Percentiles rank a stretch among this genome's conserved stretches.
These are phyloP conservation scores for Antheraea yamamai DNA, from an alignment of 2,888 invertebrate genomes.

Conservation along the genomic window DNA sequence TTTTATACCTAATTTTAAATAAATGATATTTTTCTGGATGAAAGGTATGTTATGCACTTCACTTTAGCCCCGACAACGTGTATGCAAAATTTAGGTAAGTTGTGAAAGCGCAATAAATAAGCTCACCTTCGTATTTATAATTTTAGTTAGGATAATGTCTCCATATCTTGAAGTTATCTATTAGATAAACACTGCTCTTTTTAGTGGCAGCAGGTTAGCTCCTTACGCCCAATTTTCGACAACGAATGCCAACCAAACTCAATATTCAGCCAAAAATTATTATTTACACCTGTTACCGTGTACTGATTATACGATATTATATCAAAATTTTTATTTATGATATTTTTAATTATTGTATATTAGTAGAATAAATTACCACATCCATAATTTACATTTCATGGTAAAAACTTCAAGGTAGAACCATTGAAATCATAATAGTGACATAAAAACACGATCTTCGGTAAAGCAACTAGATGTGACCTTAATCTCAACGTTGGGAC, in stretches of 20 bases:
- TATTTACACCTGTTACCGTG: not conserved
- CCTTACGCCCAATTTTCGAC: not conserved
- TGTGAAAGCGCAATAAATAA: too few species aligned
- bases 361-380: slow-evolving; percentile 30
- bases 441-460: slow-evolving; percentile 71
- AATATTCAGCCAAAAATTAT: not conserved
- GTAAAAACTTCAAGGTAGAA: slow-evolving; percentile 30
- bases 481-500: slow-evolving; percentile 72
- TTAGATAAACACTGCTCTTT: not conserved
- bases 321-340: too few species aligned
- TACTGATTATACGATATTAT: too few species aligned
- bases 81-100: too few species aligned
- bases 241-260: not conserved
- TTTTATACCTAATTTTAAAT: too few species aligned
- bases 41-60: too few species aligned
- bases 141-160: too few species aligned
- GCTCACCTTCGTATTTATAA: too few species aligned
- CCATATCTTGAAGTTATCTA: not conserved
- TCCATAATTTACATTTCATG: slow-evolving; percentile 33
- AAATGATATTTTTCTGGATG: too few species aligned
- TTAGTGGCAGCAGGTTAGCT: not conserved
- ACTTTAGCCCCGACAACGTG: too few species aligned
- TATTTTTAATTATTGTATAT: not conserved
- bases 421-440: slow-evolving; percentile 73
- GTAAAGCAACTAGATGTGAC: slow-evolving; percentile 68